A percentile compares a stretch with the other conserved stretches of the same genome.
Conservation (phyloP, 2,113 vertebrate species). For the Drymodes brunneopygia region DNA sequence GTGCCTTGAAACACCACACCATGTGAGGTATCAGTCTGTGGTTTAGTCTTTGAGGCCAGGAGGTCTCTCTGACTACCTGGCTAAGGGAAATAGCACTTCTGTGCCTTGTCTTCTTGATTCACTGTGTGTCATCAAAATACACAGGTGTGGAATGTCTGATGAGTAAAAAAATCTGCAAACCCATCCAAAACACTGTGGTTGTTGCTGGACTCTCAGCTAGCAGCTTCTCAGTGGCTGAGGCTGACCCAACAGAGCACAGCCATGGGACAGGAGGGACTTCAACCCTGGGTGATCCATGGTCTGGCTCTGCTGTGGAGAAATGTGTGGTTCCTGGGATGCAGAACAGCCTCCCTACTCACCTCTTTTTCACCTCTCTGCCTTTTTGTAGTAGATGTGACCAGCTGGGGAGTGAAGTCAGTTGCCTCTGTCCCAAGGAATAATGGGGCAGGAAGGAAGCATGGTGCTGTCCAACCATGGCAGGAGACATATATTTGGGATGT, state of each 20-base stretch:
- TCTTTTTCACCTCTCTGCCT: not conserved
- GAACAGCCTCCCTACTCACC: not conserved
- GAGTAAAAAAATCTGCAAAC: not conserved
- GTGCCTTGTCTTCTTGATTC: not conserved
- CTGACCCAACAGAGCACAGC: not conserved
- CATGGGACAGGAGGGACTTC: not conserved
- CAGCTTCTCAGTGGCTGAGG: not conserved
- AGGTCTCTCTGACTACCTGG: not conserved
- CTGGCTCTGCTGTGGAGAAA: not conserved
- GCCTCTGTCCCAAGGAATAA: not conserved
- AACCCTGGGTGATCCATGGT: fast-evolving
- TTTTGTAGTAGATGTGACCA: not conserved
- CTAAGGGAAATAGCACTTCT: not conserved
- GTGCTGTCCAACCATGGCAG: not conserved
- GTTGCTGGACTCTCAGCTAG: not conserved
- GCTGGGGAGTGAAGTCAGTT: not conserved
- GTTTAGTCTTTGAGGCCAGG: not conserved
- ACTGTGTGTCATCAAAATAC: not conserved
- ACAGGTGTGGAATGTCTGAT: not conserved
- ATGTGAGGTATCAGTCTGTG: not conserved
- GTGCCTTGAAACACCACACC: not conserved
- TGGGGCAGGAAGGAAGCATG: not conserved
- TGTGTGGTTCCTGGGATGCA: not conserved
- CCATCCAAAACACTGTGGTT: not conserved
- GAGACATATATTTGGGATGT: not conserved